phyloP scores from a whole-genome alignment of 2,888 invertebrate genomes.

The Drosophila formosana region DNA sequence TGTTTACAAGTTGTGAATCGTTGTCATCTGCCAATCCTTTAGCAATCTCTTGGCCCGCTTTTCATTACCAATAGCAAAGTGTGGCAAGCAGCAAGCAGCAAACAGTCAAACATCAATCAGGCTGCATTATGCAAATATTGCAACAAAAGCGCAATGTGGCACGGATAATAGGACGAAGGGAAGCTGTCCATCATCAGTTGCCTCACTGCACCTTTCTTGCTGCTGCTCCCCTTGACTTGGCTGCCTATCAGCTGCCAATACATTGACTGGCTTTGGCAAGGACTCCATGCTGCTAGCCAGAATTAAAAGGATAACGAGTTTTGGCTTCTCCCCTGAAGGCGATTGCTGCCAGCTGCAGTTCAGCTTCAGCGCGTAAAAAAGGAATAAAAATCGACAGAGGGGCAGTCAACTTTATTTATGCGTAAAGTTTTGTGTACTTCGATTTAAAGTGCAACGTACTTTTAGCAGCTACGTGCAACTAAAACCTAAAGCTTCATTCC shows the following conservation, averaged over 20 bases:
- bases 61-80: conserved; percentile 71
- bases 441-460: conserved; percentile 50
- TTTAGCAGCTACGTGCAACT: conserved; percentile 27
- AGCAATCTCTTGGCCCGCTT: conserved; percentile 60
- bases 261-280: conserved; percentile 51
- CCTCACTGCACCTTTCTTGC: neutral
- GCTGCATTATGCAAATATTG: conserved; percentile 75
- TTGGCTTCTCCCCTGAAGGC: conserved; percentile 61
- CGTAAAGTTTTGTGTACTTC: conserved; percentile 61
- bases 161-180: conserved; percentile 30
- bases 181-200: conserved; percentile 24
- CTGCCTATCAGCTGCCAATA: conserved; percentile 68
- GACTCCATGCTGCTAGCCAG: conserved; percentile 40
- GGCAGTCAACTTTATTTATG: conserved; percentile 70
- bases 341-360: conserved; percentile 38
- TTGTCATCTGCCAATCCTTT: conserved; percentile 68
- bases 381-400: neutral
- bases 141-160: conserved; percentile 70
- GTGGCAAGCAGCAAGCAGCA: conserved; percentile 19
- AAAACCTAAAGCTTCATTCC: conserved; percentile 47
- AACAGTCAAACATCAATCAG: conserved; percentile 75
- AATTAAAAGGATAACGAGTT: conserved; percentile 81
- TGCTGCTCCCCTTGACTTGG: neutral
- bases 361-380: neutral
- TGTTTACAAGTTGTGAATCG: conserved; percentile 80